Base-by-base conservation (phyloP, 1,140 invertebrate genomes). In the Sinella curviseta region DNA sequence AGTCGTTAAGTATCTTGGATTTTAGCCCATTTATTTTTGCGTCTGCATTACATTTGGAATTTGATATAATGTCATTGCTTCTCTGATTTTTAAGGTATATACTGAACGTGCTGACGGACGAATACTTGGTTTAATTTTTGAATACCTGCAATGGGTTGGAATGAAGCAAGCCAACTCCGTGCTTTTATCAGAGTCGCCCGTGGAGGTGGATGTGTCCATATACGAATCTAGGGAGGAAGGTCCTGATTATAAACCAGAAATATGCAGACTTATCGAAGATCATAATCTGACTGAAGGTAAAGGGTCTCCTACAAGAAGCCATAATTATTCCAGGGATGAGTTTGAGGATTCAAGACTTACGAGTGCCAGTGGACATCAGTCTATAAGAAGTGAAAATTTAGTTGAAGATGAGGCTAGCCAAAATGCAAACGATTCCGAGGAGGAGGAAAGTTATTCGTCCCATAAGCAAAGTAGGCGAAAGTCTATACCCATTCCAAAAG, bases 131-230 rank as follows among this genome's bases (percentile, higher is more conserved):
- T 34, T 12, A 4, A 79, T 81, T 73, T 81, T 77, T 35, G 80
- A 81, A 48, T 81, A 81, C 65, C 77, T 81, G 48, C 77, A 79
- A 26, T 81, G 80, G 80, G 31, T 77, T 31, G 80, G 80, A 1
- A 81, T 81, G 80, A 78, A 77, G 24, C 24, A 77, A 20, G 74
- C 80, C 0, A 67, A 24, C 17, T 55, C 35, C 8, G 24, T 77
- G 3, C 75, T 81, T 1, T 33, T 81, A 0, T 70, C 80, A 31
- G 80, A 81, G 60, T 76, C 77, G 0, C 77, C 80, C 0, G 80
- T 81, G 0, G 55, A 76, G 73, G 20, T 80, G 3, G 77, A 78
- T 70, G 17, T 33, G n/a, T 33, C 65, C 28, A 12, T 33, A 31
- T 70, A 17, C 24, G 65, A 70, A 33, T 70, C 65, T 24, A 30